Conservation (phyloP, 2,888 invertebrate species). For the Eupithecia subumbrata region DNA sequence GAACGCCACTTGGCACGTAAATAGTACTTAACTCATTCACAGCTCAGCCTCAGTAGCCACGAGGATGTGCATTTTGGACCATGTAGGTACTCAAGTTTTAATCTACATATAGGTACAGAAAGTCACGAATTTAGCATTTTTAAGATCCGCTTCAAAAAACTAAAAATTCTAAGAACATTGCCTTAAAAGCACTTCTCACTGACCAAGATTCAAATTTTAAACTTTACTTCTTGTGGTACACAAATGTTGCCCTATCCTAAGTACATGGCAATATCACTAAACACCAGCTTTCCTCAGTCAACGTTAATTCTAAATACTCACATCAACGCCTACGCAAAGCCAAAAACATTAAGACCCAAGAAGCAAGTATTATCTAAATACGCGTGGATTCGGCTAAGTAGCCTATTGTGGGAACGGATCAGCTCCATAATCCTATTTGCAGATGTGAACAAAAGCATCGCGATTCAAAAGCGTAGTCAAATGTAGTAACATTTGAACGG, state of each 20-base stretch:
- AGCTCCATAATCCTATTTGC: constrained; percentile 37
- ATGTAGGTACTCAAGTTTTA: too few relatives aligned
- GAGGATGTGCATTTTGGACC: too few relatives aligned
- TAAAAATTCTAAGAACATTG: neutral
- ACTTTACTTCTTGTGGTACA: neutral
- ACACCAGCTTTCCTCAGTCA: neutral
- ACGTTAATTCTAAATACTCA: constrained; percentile 1
- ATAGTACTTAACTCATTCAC: too few relatives aligned
- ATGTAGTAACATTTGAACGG: constrained; percentile 12
- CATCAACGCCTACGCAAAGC: neutral
- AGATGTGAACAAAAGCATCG: constrained; percentile 40
- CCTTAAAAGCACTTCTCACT: neutral
- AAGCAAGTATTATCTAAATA: constrained; percentile 30
- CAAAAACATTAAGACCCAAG: constrained; percentile 21
- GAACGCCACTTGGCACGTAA: too few relatives aligned
- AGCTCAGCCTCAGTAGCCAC: too few relatives aligned
- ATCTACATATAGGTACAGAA: too few relatives aligned
- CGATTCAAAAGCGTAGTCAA: constrained; percentile 23
- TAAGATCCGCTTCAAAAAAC: too few relatives aligned
- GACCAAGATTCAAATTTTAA: neutral
- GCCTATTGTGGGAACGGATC: constrained; percentile 40
- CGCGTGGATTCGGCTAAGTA: constrained; percentile 34
- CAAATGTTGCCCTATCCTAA: neutral
- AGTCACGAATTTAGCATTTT: too few relatives aligned
- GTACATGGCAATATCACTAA: neutral